Evolutionary conservation across 1,140 invertebrate species (phyloP).

Genomic region (Drosophila albomicans): DNA sequence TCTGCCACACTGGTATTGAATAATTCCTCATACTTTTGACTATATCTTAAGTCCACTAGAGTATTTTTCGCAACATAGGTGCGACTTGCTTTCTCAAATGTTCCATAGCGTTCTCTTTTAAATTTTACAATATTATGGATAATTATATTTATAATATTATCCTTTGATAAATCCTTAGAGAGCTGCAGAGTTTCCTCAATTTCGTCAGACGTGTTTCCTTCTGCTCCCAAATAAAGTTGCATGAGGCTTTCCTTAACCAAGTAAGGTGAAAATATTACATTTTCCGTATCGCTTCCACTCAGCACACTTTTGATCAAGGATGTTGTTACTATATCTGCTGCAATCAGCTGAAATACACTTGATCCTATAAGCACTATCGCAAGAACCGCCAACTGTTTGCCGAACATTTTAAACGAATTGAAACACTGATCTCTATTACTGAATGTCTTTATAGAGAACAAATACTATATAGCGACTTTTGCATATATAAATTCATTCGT

Average conservation of each 20-base stretch:
- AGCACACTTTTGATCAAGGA: neutral
- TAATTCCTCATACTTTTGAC: neutral
- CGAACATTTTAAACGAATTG: neutral
- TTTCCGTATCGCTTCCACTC: neutral
- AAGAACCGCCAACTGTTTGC: neutral
- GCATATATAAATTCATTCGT: neutral
- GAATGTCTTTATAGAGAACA: neutral
- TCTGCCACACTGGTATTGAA: neutral
- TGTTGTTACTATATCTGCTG: neutral
- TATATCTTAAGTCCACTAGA: neutral
- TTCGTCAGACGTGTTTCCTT: neutral
- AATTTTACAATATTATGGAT: neutral
- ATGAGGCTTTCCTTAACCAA: slow-evolving; percentile 10
- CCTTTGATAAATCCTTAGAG: neutral
- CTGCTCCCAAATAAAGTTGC: slow-evolving; percentile 9
- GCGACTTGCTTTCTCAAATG: neutral
- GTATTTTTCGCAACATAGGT: neutral
- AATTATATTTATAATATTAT: neutral
- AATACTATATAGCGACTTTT: too few species aligned
- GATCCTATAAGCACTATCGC: neutral
- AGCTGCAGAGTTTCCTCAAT: slow-evolving; percentile 1
- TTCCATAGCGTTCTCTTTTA: neutral
- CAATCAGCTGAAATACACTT: neutral
- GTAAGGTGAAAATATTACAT: slow-evolving; percentile 9
- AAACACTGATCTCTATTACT: neutral